These are phyloP conservation scores for Melipona beecheii DNA, from an alignment of 2,888 invertebrate species.

Conservation along the genomic window DNA sequence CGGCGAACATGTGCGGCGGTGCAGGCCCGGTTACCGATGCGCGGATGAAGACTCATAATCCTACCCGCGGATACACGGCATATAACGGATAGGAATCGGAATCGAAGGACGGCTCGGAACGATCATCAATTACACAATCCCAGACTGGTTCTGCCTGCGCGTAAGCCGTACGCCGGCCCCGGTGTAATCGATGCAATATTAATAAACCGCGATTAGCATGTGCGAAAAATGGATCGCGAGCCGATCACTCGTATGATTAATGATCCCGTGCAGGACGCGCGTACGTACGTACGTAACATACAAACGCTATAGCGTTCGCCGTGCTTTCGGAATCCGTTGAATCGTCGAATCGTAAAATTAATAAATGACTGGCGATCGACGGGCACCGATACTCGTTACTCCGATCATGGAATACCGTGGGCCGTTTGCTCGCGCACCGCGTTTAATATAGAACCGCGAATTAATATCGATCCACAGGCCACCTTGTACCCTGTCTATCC, in stretches of 20 bases:
- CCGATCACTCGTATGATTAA: slow-evolving; percentile 69
- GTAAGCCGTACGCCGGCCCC: slow-evolving; percentile 63
- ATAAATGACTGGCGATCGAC: slow-evolving; percentile 67
- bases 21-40: slow-evolving; percentile 44
- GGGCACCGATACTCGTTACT: slow-evolving; percentile 50
- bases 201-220: slow-evolving; percentile 74
- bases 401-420: slow-evolving; percentile 44
- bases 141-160: slow-evolving; percentile 40
- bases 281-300: slow-evolving; percentile 1
- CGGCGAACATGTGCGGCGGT: slow-evolving; percentile 62
- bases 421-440: slow-evolving; percentile 9
- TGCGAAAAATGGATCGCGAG: slow-evolving; percentile 68
- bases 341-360: slow-evolving; percentile 72
- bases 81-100: slow-evolving; percentile 56
- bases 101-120: slow-evolving; percentile 60
- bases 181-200: slow-evolving; percentile 74
- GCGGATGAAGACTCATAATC: slow-evolving; percentile 68
- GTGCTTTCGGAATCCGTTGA: slow-evolving; percentile 57
- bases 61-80: slow-evolving; percentile 51
- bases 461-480: slow-evolving; percentile 49
- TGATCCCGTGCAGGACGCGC: slow-evolving; percentile 47
- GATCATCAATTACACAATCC: slow-evolving; percentile 66
- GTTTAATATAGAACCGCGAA: slow-evolving; percentile 57
- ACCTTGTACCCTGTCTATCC: slow-evolving; percentile 40
- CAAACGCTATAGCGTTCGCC: background rate